Evolutionary conservation across 2,888 invertebrate genomes (phyloP).

Genomic region (Caenorhabditis sp.): DNA sequence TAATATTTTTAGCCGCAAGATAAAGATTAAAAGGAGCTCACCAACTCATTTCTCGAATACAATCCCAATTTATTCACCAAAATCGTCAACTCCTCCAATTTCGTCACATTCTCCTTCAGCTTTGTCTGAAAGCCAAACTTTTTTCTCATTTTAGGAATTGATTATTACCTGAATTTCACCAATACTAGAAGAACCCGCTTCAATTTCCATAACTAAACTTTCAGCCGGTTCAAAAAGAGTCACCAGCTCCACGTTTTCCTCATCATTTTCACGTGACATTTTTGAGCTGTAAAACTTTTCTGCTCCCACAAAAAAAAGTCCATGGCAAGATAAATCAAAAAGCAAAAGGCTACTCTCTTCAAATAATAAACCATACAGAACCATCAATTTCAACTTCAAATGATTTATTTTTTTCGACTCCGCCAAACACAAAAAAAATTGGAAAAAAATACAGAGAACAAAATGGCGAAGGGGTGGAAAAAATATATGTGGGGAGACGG

Average conservation of each 20-base stretch:
- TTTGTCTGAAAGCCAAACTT: constrained; percentile 12
- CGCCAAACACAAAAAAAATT: constrained; percentile 4
- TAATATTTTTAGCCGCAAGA: no score
- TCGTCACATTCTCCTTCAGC: constrained; percentile 21
- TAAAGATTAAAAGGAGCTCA: constrained; percentile 8
- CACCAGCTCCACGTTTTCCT: constrained; percentile 21
- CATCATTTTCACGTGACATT: background rate
- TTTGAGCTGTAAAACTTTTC: background rate
- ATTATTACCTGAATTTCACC: constrained; percentile 23
- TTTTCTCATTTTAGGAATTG: background rate
- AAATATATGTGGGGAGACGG: background rate
- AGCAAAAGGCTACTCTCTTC: no score
- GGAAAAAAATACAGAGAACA: background rate
- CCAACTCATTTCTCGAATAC: constrained; percentile 55
- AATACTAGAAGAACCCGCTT: constrained; percentile 24
- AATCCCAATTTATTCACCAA: constrained; percentile 45
- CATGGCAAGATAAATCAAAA: no score
- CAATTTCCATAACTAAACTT: constrained; percentile 32
- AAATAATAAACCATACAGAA: background rate
- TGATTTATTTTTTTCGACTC: constrained; percentile 23
- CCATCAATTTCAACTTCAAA: constrained; percentile 11
- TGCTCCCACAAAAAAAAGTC: background rate
- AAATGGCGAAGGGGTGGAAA: background rate
- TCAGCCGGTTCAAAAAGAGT: constrained; percentile 23
- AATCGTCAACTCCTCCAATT: constrained; percentile 42